A percentile compares a stretch with the other conserved stretches of the same genome.
Evolutionary conservation across 64 coral and sea anemone species (phyloP).

Genomic region (Astreopora myriophthalma): DNA sequence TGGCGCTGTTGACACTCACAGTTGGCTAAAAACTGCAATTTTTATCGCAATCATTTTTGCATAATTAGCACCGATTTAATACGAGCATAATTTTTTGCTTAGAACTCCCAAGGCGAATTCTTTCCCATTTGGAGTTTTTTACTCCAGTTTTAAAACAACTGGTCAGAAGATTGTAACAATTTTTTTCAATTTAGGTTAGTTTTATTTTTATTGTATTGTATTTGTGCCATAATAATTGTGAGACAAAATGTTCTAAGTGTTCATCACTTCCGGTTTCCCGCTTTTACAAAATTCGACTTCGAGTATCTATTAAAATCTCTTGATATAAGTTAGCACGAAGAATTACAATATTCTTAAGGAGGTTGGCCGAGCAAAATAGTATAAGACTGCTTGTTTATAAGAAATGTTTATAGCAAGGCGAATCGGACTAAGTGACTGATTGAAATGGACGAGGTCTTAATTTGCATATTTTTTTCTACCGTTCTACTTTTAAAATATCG

Average conservation of each 20-base stretch:
- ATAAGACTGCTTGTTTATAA: constrained; percentile 75
- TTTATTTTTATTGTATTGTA: constrained; percentile 64
- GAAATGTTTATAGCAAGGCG: constrained; percentile 72
- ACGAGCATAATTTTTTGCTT: neutral
- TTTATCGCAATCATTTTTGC: neutral
- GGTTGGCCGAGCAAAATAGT: constrained; percentile 70
- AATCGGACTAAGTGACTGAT: constrained; percentile 73
- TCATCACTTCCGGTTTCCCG: neutral
- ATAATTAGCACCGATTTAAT: neutral
- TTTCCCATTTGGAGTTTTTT: neutral
- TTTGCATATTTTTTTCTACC: constrained; percentile 48
- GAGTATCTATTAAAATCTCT: neutral
- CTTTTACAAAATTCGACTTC: neutral
- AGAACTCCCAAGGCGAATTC: neutral
- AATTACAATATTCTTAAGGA: constrained; percentile 73
- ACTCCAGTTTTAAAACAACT: constrained; percentile 32
- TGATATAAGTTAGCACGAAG: neutral
- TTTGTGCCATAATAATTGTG: constrained; percentile 68
- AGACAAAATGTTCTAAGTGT: constrained; percentile 56
- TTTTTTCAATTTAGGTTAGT: constrained; percentile 33
- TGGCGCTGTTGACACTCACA: neutral
- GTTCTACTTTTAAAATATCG: constrained; percentile 61
- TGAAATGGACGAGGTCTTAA: constrained; percentile 75
- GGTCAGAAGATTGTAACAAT: constrained; percentile 68
- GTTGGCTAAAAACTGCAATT: neutral